These are phyloP conservation scores for Lithosia quadra DNA, from an alignment of 2,888 invertebrate genomes.

Conservation along the genomic window DNA sequence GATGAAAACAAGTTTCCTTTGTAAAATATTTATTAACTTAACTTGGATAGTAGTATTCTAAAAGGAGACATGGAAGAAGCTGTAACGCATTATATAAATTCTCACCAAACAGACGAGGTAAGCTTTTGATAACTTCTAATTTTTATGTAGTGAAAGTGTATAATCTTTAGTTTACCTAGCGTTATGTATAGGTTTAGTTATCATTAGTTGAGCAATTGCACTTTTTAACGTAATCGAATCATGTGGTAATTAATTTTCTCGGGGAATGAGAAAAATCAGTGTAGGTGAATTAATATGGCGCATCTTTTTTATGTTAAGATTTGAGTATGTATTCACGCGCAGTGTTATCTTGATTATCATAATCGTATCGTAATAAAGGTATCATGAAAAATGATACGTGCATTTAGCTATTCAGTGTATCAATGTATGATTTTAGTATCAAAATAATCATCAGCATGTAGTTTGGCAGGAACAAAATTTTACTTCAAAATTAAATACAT, in stretches of 20 bases:
- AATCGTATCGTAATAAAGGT: neutral
- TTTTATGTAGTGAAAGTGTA: neutral
- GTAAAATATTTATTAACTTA: constrained; percentile 35
- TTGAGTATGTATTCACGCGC: neutral
- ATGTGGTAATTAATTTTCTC: neutral
- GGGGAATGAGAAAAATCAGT: neutral
- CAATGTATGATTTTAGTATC: neutral
- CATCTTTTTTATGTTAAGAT: neutral
- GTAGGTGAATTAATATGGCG: neutral
- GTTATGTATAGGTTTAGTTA: neutral
- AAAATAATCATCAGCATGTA: neutral
- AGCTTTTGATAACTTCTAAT: constrained; percentile 13
- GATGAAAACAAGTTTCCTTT: constrained; percentile 54
- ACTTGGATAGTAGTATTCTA: constrained; percentile 64
- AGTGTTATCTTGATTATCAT: neutral
- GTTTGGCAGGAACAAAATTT: neutral
- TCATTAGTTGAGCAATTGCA: neutral
- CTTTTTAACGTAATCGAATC: no score
- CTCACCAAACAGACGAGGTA: constrained; percentile 77
- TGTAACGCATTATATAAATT: constrained; percentile 80
- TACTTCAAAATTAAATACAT: neutral
- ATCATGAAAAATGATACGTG: neutral
- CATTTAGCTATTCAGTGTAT: neutral
- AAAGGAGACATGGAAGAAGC: constrained; percentile 80
- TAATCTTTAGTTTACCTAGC: constrained; percentile 7